phyloP scores from a whole-genome alignment of 2,797 vertebrate genomes.

The Gymnocypris eckloni region DNA sequence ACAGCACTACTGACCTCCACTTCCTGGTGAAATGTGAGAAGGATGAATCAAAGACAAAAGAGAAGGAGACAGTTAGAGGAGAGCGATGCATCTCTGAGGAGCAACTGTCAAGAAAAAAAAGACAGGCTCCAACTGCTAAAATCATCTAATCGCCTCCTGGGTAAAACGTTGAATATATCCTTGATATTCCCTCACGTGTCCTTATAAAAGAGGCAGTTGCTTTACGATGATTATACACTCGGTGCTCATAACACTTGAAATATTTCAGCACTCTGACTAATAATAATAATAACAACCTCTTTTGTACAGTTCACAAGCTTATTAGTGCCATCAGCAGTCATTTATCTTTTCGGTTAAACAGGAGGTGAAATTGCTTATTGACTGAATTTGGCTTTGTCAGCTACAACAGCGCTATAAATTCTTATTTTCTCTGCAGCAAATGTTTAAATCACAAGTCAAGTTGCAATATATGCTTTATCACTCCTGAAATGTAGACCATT shows the following conservation, averaged over 20 bases:
- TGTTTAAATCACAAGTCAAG: slow-evolving; percentile 19
- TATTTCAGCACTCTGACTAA: slow-evolving; percentile 8
- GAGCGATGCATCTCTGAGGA: slow-evolving; percentile 57
- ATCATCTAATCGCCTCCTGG: slow-evolving; percentile 47
- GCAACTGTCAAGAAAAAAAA: slow-evolving; percentile 44
- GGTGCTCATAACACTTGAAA: slow-evolving; percentile 14
- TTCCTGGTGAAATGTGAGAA: slow-evolving; percentile 81
- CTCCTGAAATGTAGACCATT: background rate
- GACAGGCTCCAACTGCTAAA: slow-evolving; percentile 43
- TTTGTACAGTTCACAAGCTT: slow-evolving; percentile 36
- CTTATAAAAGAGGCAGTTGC: slow-evolving; percentile 39
- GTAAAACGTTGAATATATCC: slow-evolving; percentile 47
- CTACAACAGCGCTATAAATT: slow-evolving; percentile 19
- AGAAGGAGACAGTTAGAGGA: slow-evolving; percentile 73
- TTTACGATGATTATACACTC: slow-evolving; percentile 47
- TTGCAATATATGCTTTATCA: slow-evolving; percentile 28
- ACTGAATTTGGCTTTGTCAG: slow-evolving; percentile 27
- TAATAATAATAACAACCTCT: slow-evolving; percentile 35
- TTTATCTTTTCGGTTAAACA: slow-evolving; percentile 43
- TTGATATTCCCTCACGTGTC: slow-evolving; percentile 24
- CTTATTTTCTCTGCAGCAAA: slow-evolving; percentile 11
- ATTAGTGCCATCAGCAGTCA: slow-evolving; percentile 40
- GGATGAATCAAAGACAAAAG: slow-evolving; percentile 57
- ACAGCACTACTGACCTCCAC: slow-evolving; percentile 89
- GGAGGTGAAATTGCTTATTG: slow-evolving; percentile 26